Conservation (phyloP, 2,797 vertebrate genomes). For the Brachymystax lenok region DNA sequence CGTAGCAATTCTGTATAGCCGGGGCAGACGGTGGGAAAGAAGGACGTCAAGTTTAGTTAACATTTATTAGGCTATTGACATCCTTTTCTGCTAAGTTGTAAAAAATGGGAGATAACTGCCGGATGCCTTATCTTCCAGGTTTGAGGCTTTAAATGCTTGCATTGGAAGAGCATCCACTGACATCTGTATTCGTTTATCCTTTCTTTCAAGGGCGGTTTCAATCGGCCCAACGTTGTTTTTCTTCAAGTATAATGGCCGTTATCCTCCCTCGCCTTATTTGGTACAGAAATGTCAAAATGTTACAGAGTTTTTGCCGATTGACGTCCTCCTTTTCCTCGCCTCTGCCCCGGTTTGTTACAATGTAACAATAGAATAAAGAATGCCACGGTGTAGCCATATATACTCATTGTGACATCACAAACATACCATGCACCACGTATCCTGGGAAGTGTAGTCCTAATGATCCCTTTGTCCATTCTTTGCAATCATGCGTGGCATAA, state of each 20-base stretch:
- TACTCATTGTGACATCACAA: conserved; percentile 75
- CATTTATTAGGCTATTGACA: conserved; percentile 34
- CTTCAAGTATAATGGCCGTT: conserved; percentile 32
- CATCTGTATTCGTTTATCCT: conserved; percentile 65
- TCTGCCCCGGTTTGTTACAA: conserved; percentile 75
- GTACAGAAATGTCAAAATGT: conserved; percentile 38
- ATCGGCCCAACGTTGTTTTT: conserved; percentile 47
- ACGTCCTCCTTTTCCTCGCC: conserved; percentile 58
- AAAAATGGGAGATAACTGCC: conserved; percentile 23
- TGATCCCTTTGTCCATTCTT: conserved; percentile 54
- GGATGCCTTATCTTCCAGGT: conserved; percentile 52
- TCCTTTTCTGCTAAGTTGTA: conserved; percentile 38
- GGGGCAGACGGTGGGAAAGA: conserved; percentile 53
- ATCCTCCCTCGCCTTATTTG: conserved; percentile 2
- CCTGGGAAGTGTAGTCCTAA: conserved; percentile 67
- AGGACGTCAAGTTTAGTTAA: conserved; percentile 53
- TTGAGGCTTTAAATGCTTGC: conserved; percentile 42
- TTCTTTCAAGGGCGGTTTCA: conserved; percentile 60
- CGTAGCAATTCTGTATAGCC: conserved; percentile 54
- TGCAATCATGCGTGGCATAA: neutral
- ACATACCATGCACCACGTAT: conserved; percentile 45
- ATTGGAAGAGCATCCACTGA: conserved; percentile 66
- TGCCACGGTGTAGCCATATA: conserved; percentile 65
- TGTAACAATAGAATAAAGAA: conserved; percentile 81
- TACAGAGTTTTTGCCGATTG: conserved; percentile 47